Conservation (phyloP, 2,888 invertebrate genomes). For the Zygaena filipendulae region DNA sequence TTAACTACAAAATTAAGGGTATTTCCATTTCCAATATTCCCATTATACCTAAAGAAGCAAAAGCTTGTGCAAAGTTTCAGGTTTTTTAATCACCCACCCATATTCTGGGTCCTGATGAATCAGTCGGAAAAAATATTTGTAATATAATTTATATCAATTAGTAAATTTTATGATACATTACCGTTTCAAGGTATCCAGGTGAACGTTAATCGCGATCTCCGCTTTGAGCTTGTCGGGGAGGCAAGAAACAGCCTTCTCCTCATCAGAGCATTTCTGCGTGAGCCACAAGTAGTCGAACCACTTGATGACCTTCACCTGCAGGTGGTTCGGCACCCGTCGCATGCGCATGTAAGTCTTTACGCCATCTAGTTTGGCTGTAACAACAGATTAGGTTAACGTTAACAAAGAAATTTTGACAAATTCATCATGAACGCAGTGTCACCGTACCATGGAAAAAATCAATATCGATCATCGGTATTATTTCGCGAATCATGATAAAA, state of each 20-base stretch:
- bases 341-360: slow-evolving; percentile 99
- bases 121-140: slow-evolving; percentile 1
- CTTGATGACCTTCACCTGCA: slow-evolving; percentile 96
- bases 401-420: slow-evolving; percentile 1
- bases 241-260: slow-evolving; percentile 95
- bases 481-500: too few relatives aligned
- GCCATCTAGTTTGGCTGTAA: slow-evolving; percentile 96
- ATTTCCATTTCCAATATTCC: too few relatives aligned
- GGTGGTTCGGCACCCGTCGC: slow-evolving; percentile 92
- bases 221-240: slow-evolving; percentile 98
- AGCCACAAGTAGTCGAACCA: slow-evolving; percentile 99
- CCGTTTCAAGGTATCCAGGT: slow-evolving; percentile 94
- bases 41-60: too few relatives aligned
- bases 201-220: slow-evolving; percentile 99
- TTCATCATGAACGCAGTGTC: slow-evolving; percentile 1
- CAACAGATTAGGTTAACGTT: slow-evolving; percentile 20
- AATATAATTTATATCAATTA: slow-evolving; percentile 5
- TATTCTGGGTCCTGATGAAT: too few relatives aligned
- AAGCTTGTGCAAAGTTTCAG: too few relatives aligned
- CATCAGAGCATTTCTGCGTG: slow-evolving; percentile 98
- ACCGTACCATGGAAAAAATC: neutral
- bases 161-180: slow-evolving; percentile 16
- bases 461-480: slow-evolving; percentile 5
- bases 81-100: too few relatives aligned
- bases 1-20: too few relatives aligned